Conservation (phyloP, 2,113 vertebrate genomes). For the Salminus brasiliensis region DNA sequence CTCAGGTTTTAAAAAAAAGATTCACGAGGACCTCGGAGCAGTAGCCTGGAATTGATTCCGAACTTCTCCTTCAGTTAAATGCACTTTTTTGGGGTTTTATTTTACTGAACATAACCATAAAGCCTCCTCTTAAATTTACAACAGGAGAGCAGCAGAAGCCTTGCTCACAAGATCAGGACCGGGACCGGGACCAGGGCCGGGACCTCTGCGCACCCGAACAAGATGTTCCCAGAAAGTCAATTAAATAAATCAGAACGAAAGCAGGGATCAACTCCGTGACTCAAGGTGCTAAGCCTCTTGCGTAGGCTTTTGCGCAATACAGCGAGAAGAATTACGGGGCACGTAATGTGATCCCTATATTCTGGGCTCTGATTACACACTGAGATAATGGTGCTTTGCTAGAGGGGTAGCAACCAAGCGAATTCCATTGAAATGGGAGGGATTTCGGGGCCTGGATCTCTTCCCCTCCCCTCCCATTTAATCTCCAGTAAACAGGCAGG, state of each 20-base stretch:
- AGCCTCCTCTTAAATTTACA: too few relatives aligned
- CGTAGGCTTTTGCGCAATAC: neutral
- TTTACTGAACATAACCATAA: too few relatives aligned
- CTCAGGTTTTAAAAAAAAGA: too few relatives aligned
- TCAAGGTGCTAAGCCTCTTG: neutral
- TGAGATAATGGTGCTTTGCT: neutral
- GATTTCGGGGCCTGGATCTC: neutral
- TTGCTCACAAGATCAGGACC: too few relatives aligned
- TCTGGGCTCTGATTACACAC: neutral
- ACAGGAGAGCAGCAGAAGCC: too few relatives aligned
- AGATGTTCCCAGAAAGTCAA: too few relatives aligned
- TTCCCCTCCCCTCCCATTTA: constrained; percentile 35
- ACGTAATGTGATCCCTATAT: neutral
- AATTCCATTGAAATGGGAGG: neutral
- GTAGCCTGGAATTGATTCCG: too few relatives aligned
- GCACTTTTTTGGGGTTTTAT: too few relatives aligned
- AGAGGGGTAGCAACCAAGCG: neutral
- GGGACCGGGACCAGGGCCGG: too few relatives aligned
- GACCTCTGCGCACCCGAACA: too few relatives aligned
- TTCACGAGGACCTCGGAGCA: too few relatives aligned
- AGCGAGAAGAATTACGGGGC: neutral
- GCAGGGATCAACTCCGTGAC: neutral
- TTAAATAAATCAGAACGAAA: neutral
- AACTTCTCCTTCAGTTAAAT: too few relatives aligned
- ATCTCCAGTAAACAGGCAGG: constrained; percentile 48